These are phyloP conservation scores for Equus quagga DNA, from an alignment of 2,113 vertebrate species.

Conservation along the genomic window DNA sequence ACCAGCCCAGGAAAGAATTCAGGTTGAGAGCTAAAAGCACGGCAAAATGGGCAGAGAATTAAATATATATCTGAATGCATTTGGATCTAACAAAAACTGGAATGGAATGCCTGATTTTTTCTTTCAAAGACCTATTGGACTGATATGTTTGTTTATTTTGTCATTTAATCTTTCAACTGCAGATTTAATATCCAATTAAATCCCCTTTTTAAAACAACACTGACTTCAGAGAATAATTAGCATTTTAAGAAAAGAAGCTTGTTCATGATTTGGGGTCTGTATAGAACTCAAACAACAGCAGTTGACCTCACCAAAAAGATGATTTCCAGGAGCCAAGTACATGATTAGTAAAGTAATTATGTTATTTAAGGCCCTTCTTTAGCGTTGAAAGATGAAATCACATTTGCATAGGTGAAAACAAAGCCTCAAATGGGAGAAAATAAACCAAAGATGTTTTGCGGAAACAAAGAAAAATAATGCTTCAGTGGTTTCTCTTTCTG, in stretches of 20 bases:
- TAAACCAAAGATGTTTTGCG: conserved; percentile 76
- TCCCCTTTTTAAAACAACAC: conserved; percentile 57
- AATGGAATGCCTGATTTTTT: conserved; percentile 45
- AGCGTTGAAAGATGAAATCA: conserved; percentile 74
- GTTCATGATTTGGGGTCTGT: conserved; percentile 64
- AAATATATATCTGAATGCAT: conserved; percentile 52
- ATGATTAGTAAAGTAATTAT: conserved; percentile 79
- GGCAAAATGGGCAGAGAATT: conserved; percentile 65
- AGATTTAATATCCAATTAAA: conserved; percentile 80
- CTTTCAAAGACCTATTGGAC: conserved; percentile 71
- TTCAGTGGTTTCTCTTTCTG: conserved; percentile 50
- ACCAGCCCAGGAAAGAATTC: conserved; percentile 65
- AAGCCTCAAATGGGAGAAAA: conserved; percentile 74
- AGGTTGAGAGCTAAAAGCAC: conserved; percentile 51
- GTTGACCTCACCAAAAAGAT: conserved; percentile 72
- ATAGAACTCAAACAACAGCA: conserved; percentile 60
- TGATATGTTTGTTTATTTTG: conserved; percentile 79
- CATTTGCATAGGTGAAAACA: conserved; percentile 83
- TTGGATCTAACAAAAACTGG: conserved; percentile 53
- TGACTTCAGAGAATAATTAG: conserved; percentile 66
- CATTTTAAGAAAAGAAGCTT: conserved; percentile 72
- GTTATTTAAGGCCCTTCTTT: conserved; percentile 77
- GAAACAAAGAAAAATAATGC: conserved; percentile 76
- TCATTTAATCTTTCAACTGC: conserved; percentile 78
- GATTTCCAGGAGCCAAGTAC: conserved; percentile 71